Base-by-base conservation (phyloP, 2,888 invertebrate genomes). In the Noctua janthina region DNA sequence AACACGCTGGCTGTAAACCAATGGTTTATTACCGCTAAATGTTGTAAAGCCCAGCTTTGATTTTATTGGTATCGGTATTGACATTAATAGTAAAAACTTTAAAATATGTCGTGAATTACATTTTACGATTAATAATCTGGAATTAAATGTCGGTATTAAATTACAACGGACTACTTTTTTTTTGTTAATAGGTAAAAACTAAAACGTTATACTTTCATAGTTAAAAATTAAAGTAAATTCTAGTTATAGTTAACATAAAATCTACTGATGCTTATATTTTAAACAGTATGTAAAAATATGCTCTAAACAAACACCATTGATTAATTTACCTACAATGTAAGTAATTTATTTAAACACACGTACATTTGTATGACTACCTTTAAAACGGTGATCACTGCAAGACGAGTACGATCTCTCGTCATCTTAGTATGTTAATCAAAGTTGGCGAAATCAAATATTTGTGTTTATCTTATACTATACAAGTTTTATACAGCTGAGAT, bases 361-460 rank as follows among this genome's bases (percentile, higher is more conserved):
- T 75, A 54, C 83, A 84, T 81, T 86, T 75, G 79, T 82, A 71
- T 81, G 62, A 39, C 43, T 81, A 87, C 70, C 77, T 85, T 87
- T 84, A 84, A 64, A 81, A 76, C 80, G 71, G 72, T 74, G 67
- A 82, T 84, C 81, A 79, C 68, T 90, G 89, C 88, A 90, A 88
- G 88, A 83, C 86, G 73, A 77, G 82, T 87, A 86, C 79, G 72
- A 78, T 79, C 70, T 81, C 88, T 72, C 75, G 89, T 89, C 88
- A 76, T 89, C 87, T 89, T 81, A 78, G 92, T 94, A 94, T 94
- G 93, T 83, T 91, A 94, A 93, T 94, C 79, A 77, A 70, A 78
- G 83, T 90, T 90, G 80, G 92, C 93, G 91, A 93, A 93, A 93
- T 92, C 92, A 93, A 94, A 93, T 92, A 93, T 93, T 93, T 92